Percentiles rank a stretch among this genome's conserved stretches.
phyloP scores from a whole-genome alignment of 92 coral and sea anemone genomes.

The Metridium senile region DNA sequence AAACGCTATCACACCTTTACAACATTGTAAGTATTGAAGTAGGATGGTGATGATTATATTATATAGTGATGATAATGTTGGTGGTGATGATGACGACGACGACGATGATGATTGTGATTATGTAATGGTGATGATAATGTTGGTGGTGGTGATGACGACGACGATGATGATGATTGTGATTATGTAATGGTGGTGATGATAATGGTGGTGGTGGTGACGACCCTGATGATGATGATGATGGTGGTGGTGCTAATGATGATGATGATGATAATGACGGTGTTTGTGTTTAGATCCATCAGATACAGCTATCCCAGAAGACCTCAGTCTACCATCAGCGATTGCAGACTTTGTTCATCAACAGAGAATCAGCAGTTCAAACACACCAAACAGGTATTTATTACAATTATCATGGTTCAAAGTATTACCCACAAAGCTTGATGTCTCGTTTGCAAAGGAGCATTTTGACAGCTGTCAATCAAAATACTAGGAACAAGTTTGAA shows the following conservation, averaged over 20 bases:
- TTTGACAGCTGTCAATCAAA: too few species aligned
- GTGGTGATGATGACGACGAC: not conserved
- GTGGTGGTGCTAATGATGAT: not conserved
- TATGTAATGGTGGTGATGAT: not conserved
- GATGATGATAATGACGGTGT: not conserved
- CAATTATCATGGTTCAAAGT: too few species aligned
- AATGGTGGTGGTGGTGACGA: not conserved
- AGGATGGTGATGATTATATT: not conserved
- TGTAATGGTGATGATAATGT: not conserved
- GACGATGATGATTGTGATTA: not conserved
- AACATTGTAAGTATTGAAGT: constrained; percentile 47
- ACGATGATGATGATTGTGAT: not conserved
- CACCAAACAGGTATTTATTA: constrained; percentile 47
- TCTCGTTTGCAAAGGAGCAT: too few species aligned
- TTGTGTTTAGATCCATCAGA: constrained; percentile 14
- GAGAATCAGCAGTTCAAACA: constrained; percentile 54
- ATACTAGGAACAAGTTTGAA: too few species aligned
- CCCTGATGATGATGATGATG: not conserved
- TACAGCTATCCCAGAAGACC: constrained; percentile 44
- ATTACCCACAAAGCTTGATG: not conserved
- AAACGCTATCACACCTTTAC: constrained; percentile 81
- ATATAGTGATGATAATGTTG: not conserved
- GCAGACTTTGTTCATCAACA: constrained; percentile 93
- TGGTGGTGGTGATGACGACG: not conserved
- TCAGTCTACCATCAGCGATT: constrained; percentile 74